A percentile compares a stretch with the other conserved stretches of the same genome.
Conservation (phyloP, 2,113 vertebrate species). For the Zosterops pallidus region DNA sequence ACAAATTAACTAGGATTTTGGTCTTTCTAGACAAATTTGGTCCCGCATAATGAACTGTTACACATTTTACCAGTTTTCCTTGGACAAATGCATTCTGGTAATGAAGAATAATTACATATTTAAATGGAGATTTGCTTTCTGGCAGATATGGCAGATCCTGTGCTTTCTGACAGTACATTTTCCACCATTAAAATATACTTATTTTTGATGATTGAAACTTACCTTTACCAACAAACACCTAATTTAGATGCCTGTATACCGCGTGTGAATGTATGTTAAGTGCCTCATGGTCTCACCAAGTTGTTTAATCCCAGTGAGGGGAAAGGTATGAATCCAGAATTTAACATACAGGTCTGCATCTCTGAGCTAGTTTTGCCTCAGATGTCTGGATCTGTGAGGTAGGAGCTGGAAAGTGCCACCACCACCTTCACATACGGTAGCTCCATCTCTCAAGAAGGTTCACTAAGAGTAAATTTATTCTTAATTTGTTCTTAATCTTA, state of each 20-base stretch:
- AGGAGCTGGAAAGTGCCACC: background rate
- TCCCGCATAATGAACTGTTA: constrained; percentile 26
- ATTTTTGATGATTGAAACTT: background rate
- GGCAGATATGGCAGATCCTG: background rate
- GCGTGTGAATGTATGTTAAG: fast-evolving
- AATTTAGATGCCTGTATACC: background rate
- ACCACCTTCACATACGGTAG: background rate
- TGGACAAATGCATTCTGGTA: constrained; percentile 1
- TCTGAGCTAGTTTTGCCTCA: background rate
- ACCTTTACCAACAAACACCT: background rate
- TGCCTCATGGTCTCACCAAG: background rate
- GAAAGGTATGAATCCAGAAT: background rate
- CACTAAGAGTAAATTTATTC: constrained; percentile 62
- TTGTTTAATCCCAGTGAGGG: background rate
- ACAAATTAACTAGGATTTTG: constrained; percentile 42
- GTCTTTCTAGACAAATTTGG: constrained; percentile 53
- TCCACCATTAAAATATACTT: background rate
- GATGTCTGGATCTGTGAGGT: background rate
- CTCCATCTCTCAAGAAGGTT: background rate
- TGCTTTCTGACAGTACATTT: background rate
- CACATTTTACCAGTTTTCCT: constrained; percentile 37
- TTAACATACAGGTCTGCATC: background rate
- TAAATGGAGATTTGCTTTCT: constrained; percentile 41
- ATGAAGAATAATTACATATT: constrained; percentile 28
- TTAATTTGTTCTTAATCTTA: constrained; percentile 70